Evolutionary conservation across 2,888 invertebrate genomes (phyloP), one percentile per base, ranked within the genome.

Genomic region (Metallyticus violacea): DNA sequence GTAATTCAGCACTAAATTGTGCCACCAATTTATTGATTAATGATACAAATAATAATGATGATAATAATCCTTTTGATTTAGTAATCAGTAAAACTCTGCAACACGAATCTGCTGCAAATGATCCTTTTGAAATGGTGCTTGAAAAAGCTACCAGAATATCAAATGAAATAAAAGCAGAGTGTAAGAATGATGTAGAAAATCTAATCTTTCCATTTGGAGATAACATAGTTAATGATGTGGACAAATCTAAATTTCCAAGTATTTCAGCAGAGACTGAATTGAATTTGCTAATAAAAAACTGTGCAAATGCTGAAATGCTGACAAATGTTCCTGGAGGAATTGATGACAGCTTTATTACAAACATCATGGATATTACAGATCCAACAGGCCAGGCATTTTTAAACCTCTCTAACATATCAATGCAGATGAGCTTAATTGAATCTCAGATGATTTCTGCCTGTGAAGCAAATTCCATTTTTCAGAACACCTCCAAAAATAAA

Each of bases 11-110:
- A 77, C 26, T 6, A 26, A 5, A 81, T 29, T 81, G 7, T 29
- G 26, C 28, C 28, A 29, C 7, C 22, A n/a, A n/a, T 6, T 7
- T 15, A n/a, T n/a, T n/a, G n/a, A 22, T 26, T 26, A 26, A 6
- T 82, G 82, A 83, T 40, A 62, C 7, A 4, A 76, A 40, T 62
- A 62, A 26, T 82, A 62, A 82, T 9, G 81, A 26, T 6, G 28
- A 83, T 22, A 83, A 83, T 27, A 83, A 83, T 77, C 83, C 83
- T n/a, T 83, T 83, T 29, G 83, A 83, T 77, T 15, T 83, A n/a
- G 83, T 77, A 77, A 29, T 26, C 77, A 27, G 25, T 83, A 77
- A 83, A 26, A 83, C 77, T 6, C 25, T 77, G 3, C n/a, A 77
- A 26, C 76, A 83, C 28, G 26, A 22, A 22, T 28, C 77, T 27